Conservation (phyloP, 2,797 vertebrate species). For the Acipenser transmontanus region DNA sequence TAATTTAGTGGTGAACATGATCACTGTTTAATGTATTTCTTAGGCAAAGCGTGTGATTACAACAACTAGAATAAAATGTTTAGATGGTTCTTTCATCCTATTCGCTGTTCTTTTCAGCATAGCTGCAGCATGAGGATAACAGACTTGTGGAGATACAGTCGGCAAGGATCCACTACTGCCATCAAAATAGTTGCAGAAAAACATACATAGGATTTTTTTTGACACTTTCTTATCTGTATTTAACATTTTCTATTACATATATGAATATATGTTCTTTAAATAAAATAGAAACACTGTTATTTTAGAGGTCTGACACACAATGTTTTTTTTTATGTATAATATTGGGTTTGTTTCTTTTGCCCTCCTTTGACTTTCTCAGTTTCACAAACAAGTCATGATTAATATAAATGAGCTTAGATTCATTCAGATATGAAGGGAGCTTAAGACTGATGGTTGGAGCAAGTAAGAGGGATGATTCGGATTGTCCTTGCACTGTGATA, state of each 20-base stretch:
- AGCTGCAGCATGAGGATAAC: too few relatives aligned
- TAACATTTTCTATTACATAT: neutral
- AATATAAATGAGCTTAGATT: constrained; percentile 76
- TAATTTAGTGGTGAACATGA: too few relatives aligned
- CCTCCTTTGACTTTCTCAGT: constrained; percentile 63
- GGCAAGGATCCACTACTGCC: too few relatives aligned
- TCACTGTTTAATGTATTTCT: too few relatives aligned
- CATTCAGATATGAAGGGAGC: constrained; percentile 60
- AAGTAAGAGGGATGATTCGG: constrained; percentile 65
- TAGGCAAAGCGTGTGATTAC: too few relatives aligned
- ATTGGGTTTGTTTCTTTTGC: constrained; percentile 41
- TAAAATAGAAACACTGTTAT: constrained; percentile 14
- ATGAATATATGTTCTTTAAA: neutral
- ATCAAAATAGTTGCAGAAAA: too few relatives aligned
- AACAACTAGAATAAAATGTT: too few relatives aligned
- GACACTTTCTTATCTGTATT: neutral
- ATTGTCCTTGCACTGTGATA: constrained; percentile 69
- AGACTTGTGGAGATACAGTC: too few relatives aligned
- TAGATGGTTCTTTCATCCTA: too few relatives aligned
- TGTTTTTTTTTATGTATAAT: constrained; percentile 34
- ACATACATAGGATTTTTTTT: neutral
- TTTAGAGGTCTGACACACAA: constrained; percentile 17
- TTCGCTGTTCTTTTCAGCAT: too few relatives aligned
- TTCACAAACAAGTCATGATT: constrained; percentile 64
- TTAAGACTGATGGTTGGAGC: constrained; percentile 67